Conservation (phyloP, 2,888 invertebrate species). For the Sacculina carcini region DNA sequence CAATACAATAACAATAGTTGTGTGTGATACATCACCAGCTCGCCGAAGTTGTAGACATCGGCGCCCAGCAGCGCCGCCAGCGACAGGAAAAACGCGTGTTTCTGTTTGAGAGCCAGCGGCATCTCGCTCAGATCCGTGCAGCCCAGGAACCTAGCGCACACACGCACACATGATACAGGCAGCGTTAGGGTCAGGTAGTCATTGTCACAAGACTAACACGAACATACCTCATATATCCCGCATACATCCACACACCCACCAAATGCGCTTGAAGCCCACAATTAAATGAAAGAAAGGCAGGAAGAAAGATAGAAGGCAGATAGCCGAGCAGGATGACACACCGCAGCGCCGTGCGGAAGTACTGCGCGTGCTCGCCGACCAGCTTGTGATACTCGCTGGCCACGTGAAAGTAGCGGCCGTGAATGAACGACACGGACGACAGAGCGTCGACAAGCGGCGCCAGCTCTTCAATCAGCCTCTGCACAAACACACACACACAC, state of each 20-base stretch:
- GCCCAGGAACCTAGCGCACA: conserved; percentile 40
- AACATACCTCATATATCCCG: too few relatives aligned
- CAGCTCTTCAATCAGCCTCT: conserved; percentile 61
- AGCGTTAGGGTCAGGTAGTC: neutral
- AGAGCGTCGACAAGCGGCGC: conserved; percentile 61
- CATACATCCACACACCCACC: too few relatives aligned
- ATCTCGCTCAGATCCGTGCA: conserved; percentile 42
- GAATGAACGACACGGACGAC: conserved; percentile 74
- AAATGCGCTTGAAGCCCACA: too few relatives aligned
- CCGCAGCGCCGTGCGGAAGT: conserved; percentile 78
- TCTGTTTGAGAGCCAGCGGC: conserved; percentile 34
- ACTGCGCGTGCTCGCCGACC: conserved; percentile 70
- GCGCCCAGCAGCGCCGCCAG: conserved; percentile 82
- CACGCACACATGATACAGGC: conserved; percentile 4
- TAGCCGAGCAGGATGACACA: conserved; percentile 20
- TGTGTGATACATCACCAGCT: conserved; percentile 33
- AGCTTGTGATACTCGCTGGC: conserved; percentile 74
- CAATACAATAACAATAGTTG: conserved; percentile 11
- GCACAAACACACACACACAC: conserved; percentile 10
- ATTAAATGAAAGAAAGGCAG: too few relatives aligned
- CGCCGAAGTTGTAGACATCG: conserved; percentile 88
- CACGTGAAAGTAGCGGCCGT: conserved; percentile 73
- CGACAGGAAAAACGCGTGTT: conserved; percentile 68
- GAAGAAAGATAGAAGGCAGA: too few relatives aligned
- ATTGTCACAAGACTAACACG: too few relatives aligned